A percentile compares a stretch with the other conserved stretches of the same genome.
Conservation (phyloP, 2,113 vertebrate species). For the Xiphias gladius region DNA sequence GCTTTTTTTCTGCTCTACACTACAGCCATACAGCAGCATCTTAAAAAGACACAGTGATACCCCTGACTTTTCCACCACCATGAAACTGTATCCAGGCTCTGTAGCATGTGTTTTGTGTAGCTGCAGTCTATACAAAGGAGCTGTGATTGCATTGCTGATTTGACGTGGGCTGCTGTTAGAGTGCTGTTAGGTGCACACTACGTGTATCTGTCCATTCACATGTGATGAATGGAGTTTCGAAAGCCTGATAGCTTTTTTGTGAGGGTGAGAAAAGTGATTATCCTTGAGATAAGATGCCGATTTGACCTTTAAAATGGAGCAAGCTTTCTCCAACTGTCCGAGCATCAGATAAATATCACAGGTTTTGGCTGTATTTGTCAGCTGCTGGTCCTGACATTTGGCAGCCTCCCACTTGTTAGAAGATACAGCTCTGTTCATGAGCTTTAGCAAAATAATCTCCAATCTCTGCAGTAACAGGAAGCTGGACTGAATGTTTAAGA, state of each 20-base stretch:
- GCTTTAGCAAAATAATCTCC: background rate
- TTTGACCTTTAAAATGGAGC: conserved; percentile 67
- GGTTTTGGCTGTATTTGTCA: conserved; percentile 63
- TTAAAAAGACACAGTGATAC: background rate
- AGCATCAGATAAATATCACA: conserved; percentile 70
- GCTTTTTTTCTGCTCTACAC: background rate
- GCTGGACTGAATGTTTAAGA: background rate
- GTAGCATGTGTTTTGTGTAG: conserved; percentile 28
- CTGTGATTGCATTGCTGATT: conserved; percentile 64
- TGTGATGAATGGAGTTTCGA: conserved; percentile 38
- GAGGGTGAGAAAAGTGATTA: conserved; percentile 57
- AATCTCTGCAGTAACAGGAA: conserved; percentile 1
- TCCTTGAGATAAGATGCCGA: conserved; percentile 52
- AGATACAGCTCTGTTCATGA: conserved; percentile 37
- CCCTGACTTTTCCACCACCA: conserved; percentile 23
- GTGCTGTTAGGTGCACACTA: conserved; percentile 8
- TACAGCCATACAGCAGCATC: conserved; percentile 29
- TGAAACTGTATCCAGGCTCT: conserved; percentile 23
- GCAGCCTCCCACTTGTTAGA: conserved; percentile 51
- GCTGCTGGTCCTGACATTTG: conserved; percentile 71
- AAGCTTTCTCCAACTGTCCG: conserved; percentile 52
- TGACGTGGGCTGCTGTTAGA: conserved; percentile 37
- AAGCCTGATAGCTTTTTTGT: conserved; percentile 28
- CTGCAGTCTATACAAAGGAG: conserved; percentile 36
- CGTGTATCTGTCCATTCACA: conserved; percentile 30